Evolutionary conservation across 2,113 vertebrate genomes (phyloP).

Genomic region (Acanthisitta chloris): DNA sequence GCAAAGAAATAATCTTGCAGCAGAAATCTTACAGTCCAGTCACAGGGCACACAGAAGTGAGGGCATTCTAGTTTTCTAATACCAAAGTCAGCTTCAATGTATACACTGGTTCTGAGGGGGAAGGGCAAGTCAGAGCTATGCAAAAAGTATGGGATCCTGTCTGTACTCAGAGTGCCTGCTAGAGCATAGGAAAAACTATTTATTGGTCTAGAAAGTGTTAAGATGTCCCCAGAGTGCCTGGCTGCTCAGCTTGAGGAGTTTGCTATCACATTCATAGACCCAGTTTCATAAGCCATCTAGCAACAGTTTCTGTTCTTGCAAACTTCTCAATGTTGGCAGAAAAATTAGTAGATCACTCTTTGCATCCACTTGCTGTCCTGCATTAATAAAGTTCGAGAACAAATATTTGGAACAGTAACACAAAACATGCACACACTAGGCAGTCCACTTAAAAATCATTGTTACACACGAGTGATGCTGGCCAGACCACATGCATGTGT

Average conservation of each 20-base stretch:
- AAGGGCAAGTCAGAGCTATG: neutral
- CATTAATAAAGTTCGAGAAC: neutral
- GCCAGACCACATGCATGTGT: rapidly evolving
- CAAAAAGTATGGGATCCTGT: neutral
- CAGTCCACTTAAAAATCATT: neutral
- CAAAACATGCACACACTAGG: neutral
- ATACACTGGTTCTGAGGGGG: neutral
- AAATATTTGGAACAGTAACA: neutral
- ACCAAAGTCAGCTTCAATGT: neutral
- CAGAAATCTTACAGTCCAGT: neutral
- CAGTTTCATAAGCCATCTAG: neutral
- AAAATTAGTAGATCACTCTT: neutral
- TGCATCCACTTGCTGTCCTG: neutral
- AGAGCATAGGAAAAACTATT: neutral
- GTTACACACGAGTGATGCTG: neutral
- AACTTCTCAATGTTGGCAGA: neutral
- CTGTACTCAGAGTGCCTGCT: neutral
- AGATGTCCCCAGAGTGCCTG: neutral
- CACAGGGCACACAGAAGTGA: neutral
- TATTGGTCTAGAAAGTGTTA: neutral
- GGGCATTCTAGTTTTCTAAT: neutral
- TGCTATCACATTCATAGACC: rapidly evolving
- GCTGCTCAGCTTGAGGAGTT: neutral
- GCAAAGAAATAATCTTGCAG: neutral
- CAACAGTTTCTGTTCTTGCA: neutral